Percentiles rank a stretch among this genome's conserved stretches.
Conservation (phyloP, 2,888 invertebrate species). For the Colostygia pectinataria region DNA sequence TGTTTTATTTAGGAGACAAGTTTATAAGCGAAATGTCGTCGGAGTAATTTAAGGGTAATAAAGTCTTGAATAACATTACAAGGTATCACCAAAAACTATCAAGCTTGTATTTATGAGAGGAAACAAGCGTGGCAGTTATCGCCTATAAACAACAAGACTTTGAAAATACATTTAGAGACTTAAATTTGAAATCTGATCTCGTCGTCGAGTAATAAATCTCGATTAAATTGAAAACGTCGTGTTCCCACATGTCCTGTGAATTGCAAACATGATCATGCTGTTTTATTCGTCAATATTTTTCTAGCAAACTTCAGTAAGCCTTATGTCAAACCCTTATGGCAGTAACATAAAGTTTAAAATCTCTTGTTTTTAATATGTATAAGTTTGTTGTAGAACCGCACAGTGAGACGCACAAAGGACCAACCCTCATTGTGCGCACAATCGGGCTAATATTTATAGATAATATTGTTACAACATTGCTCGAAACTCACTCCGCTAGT, state of each 20-base stretch:
- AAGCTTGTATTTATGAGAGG: constrained; percentile 34
- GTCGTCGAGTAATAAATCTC: constrained; percentile 42
- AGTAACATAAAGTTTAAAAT: constrained; percentile 21
- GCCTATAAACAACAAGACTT: constrained; percentile 27
- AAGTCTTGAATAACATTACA: constrained; percentile 31
- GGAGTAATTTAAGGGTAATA: constrained; percentile 36
- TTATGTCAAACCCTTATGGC: neutral
- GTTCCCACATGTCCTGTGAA: constrained; percentile 67
- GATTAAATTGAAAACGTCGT: constrained; percentile 57
- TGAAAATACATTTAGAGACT: constrained; percentile 23
- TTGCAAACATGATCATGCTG: constrained; percentile 61
- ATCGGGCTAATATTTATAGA: constrained; percentile 74
- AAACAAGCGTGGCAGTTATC: constrained; percentile 33
- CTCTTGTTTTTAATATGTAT: neutral
- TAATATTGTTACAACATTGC: constrained; percentile 70
- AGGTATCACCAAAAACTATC: constrained; percentile 32
- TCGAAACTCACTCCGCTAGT: constrained; percentile 45
- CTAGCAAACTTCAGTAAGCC: constrained; percentile 27
- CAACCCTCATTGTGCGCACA: constrained; percentile 56
- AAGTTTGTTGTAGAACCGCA: constrained; percentile 40
- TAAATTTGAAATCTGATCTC: constrained; percentile 36
- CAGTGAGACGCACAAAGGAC: constrained; percentile 55
- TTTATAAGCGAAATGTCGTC: constrained; percentile 36
- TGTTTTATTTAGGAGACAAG: constrained; percentile 39
- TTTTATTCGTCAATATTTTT: constrained; percentile 45